Evolutionary conservation across 2,888 invertebrate species (phyloP), one percentile per base, ranked within the genome.

Genomic region (Amphipoea oculea): DNA sequence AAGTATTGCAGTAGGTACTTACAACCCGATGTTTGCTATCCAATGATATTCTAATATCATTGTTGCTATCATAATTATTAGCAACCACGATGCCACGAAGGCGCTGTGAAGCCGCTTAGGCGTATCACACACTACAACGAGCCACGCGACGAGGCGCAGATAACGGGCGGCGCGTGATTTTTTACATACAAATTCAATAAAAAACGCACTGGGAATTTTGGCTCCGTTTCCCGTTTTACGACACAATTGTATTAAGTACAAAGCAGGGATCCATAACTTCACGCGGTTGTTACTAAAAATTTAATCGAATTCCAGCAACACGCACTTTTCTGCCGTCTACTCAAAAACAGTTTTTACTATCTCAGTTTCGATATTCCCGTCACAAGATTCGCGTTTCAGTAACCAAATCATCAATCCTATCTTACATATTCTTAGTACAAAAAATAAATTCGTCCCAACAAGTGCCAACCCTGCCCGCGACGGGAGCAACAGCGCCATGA

Each of bases 401-500:
- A 51, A 54, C 17, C 54, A 20, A 65, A 62, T 1, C 7, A 17
- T 20, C 17, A 20, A 20, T 17, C 23, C 23, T 2, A 5, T 17
- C 9, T 2, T 42, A 48, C 57, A 69, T n/a, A 23, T 29, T 42
- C 1, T 40, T 17, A 4, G 7, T 29, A 1, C 4, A 76, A 66
- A 20, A n/a, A 72, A 63, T 68, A 11, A n/a, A 71, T 72, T 20
- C 69, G 78, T 66, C 12, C 20, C 11, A 4, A 3, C 7, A 36
- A 2, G 42, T 54, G 45, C 6, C 89, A 89, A 60, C 89, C 89
- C 88, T 89, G 79, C n/a, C 45, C 12, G 36, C 80, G 78, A 71
- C 86, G 87, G 88, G 85, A 87, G 90, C 82, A 81, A 85, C 84
- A 84, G 88, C 90, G 89, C 89, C 85, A 81, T 79, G 85, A 86